A percentile compares a stretch with the other conserved stretches of the same genome.
Conservation (phyloP, 2,113 vertebrate genomes). For the Rhinolophus sinicus region DNA sequence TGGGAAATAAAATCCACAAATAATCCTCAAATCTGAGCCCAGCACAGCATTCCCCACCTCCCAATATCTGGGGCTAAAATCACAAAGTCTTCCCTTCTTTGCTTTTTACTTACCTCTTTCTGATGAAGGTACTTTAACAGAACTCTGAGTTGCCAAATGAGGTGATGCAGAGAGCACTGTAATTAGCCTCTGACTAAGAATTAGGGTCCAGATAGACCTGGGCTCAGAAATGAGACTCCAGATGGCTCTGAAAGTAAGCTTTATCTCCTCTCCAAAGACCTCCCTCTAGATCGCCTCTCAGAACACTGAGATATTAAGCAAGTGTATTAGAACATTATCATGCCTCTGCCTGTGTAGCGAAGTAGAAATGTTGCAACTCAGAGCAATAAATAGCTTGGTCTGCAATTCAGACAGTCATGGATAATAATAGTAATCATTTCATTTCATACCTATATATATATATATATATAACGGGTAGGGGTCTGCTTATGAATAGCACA, state of each 20-base stretch:
- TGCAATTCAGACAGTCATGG: neutral
- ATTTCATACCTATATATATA: neutral
- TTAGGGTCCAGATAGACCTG: neutral
- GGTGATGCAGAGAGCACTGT: neutral
- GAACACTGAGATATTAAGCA: neutral
- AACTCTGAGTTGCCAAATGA: neutral
- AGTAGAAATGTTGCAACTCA: neutral
- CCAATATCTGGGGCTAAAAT: neutral
- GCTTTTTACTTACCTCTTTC: neutral
- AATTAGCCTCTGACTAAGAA: slow-evolving; percentile 21
- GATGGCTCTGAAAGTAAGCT: neutral
- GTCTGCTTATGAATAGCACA: neutral
- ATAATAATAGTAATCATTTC: neutral
- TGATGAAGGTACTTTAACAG: neutral
- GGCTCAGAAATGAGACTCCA: neutral
- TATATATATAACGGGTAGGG: neutral
- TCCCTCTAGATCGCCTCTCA: neutral
- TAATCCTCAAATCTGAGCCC: neutral
- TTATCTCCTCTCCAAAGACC: neutral
- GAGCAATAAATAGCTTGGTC: neutral
- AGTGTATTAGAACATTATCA: neutral
- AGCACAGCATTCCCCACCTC: neutral
- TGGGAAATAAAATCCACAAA: slow-evolving; percentile 9
- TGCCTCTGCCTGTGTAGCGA: neutral
- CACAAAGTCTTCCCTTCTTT: neutral